These are phyloP conservation scores for Phalanger gymnotis DNA, from an alignment of 2,797 vertebrate genomes.

Conservation along the genomic window DNA sequence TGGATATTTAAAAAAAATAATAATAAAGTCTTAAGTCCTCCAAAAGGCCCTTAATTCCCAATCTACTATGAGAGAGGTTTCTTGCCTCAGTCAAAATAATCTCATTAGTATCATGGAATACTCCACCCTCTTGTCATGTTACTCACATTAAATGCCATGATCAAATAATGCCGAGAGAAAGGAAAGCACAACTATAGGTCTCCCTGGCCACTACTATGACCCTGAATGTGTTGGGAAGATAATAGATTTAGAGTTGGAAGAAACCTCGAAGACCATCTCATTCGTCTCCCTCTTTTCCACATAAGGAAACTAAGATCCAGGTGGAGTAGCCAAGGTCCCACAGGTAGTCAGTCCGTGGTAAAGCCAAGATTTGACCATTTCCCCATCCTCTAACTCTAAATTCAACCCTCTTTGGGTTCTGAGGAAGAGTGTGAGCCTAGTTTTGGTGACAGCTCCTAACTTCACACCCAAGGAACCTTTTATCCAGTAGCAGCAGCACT, in stretches of 20 bases:
- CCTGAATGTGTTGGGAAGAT: not conserved
- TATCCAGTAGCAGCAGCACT: not conserved
- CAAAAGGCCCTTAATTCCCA: not conserved
- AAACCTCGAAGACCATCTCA: not conserved
- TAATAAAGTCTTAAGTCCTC: not conserved
- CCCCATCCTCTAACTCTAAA: not conserved
- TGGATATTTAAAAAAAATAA: not conserved
- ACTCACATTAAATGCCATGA: not conserved
- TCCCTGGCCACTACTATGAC: not conserved
- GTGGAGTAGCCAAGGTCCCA: not conserved
- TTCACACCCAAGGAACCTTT: not conserved
- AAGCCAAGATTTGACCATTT: not conserved
- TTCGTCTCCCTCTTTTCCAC: not conserved
- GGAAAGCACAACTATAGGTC: not conserved
- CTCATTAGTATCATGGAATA: not conserved
- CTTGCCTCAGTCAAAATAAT: not conserved
- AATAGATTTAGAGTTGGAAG: not conserved
- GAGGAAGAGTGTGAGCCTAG: not conserved
- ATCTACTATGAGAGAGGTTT: not conserved
- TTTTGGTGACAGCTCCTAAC: not conserved
- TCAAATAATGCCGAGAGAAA: not conserved
- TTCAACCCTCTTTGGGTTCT: not conserved
- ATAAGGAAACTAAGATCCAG: not conserved
- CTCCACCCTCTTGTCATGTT: not conserved
- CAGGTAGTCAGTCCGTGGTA: not conserved